Evolutionary conservation across 2,113 vertebrate species (phyloP).

Genomic region (Brienomyrus longianalis): DNA sequence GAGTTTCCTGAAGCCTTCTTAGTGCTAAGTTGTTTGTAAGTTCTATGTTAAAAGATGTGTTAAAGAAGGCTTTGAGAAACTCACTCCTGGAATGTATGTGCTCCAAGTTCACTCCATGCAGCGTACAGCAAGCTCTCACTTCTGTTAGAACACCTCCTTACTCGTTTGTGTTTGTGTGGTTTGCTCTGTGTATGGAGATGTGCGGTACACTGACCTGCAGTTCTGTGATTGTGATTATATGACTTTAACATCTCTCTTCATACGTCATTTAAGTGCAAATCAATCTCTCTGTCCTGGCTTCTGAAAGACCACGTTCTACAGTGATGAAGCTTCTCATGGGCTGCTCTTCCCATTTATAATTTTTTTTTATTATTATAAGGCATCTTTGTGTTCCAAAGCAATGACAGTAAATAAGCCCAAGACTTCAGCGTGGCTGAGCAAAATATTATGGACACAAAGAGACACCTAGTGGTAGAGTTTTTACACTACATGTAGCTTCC

Average conservation of each 20-base stretch:
- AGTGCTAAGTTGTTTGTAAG: too few relatives aligned
- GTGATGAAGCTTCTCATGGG: not conserved
- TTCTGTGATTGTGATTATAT: not conserved
- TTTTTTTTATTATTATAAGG: not conserved
- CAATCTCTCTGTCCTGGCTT: not conserved
- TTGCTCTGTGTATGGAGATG: not conserved
- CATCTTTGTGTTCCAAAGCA: not conserved
- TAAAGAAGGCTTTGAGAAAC: too few relatives aligned
- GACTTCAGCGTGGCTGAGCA: not conserved
- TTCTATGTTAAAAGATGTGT: too few relatives aligned
- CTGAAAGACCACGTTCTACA: not conserved
- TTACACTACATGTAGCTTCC: not conserved
- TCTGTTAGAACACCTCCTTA: not conserved
- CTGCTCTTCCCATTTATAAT: not conserved
- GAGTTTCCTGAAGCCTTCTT: too few relatives aligned
- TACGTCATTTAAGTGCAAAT: not conserved
- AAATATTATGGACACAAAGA: conserved; percentile 17
- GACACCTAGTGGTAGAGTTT: conserved; percentile 14
- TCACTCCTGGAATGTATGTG: not conserved
- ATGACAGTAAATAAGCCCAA: not conserved
- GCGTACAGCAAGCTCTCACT: not conserved
- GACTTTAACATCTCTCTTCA: not conserved
- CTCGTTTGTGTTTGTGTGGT: not conserved
- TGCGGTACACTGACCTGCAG: not conserved
- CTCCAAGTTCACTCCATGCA: not conserved